phyloP scores from a whole-genome alignment of 1,140 invertebrate species.

The Linepithema humile region DNA sequence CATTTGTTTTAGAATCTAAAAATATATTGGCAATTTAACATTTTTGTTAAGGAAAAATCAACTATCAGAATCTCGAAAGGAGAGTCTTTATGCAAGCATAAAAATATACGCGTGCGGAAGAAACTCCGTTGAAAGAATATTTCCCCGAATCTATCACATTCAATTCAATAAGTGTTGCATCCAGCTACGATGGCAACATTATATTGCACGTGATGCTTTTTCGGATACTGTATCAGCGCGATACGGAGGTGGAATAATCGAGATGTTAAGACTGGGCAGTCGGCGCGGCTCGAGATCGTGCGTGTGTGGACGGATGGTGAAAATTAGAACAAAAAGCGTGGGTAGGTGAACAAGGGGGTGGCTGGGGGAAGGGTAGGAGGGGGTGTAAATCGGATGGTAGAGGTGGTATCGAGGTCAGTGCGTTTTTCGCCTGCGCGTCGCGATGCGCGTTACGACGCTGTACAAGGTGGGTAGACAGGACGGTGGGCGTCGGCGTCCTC shows the following conservation, averaged over 20 bases:
- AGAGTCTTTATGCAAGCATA: not conserved
- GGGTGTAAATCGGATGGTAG: conserved; percentile 67
- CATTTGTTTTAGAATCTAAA: not conserved
- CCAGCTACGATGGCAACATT: not conserved
- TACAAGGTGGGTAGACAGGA: conserved; percentile 74
- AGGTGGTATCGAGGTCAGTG: conserved; percentile 82
- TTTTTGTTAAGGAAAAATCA: not conserved
- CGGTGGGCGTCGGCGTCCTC: conserved; percentile 81
- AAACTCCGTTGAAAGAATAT: not conserved
- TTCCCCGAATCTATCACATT: not conserved
- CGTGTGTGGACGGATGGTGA: conserved; percentile 65
- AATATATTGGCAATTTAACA: not conserved
- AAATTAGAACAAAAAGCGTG: conserved; percentile 69
- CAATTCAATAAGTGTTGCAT: not conserved
- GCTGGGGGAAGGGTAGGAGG: conserved; percentile 44
- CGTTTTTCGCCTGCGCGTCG: conserved; percentile 83
- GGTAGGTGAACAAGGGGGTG: conserved; percentile 45
- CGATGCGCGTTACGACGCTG: conserved; percentile 78
- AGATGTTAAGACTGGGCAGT: conserved; percentile 36
- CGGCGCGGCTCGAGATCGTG: conserved; percentile 50
- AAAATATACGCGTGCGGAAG: not conserved
- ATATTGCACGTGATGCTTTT: not conserved
- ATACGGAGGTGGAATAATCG: conserved; percentile 24
- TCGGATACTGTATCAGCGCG: not conserved
- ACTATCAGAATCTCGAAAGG: not conserved